A percentile compares a stretch with the other conserved stretches of the same genome.
These are phyloP conservation scores for Coptodon rendalli DNA, from an alignment of 2,113 vertebrate species.

Conservation along the genomic window DNA sequence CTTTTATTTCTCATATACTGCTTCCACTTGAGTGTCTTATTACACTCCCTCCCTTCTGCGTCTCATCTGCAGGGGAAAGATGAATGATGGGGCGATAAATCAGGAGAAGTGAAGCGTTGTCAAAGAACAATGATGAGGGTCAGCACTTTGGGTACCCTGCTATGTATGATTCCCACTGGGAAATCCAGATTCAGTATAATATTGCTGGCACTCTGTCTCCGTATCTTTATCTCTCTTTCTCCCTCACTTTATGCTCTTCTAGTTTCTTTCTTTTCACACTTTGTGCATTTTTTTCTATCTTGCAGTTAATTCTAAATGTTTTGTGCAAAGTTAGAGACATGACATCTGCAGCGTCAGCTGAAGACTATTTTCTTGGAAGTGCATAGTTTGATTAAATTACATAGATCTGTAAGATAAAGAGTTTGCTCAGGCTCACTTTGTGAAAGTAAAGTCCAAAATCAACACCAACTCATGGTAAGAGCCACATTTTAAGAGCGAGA, in stretches of 20 bases:
- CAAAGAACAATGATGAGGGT: conserved; percentile 25
- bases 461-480: background rate
- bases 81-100: conserved; percentile 53
- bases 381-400: background rate
- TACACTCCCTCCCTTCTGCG: background rate
- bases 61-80: conserved; percentile 13
- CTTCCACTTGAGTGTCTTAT: background rate
- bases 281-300: background rate
- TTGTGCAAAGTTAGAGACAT: background rate
- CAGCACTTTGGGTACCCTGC: background rate
- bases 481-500: background rate
- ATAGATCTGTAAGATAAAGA: background rate
- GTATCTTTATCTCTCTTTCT: background rate
- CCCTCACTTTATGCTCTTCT: background rate
- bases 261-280: background rate
- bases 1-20: background rate
- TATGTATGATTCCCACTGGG: conserved; percentile 27
- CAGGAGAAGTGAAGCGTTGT: conserved; percentile 39
- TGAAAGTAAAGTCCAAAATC: background rate
- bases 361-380: background rate
- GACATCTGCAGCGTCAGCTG: background rate
- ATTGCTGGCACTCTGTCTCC: background rate
- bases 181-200: conserved; percentile 1
- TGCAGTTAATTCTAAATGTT: background rate
- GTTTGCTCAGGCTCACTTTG: background rate